Base-by-base conservation (phyloP, 1,140 invertebrate species). In the Diabrotica virgifera region DNA sequence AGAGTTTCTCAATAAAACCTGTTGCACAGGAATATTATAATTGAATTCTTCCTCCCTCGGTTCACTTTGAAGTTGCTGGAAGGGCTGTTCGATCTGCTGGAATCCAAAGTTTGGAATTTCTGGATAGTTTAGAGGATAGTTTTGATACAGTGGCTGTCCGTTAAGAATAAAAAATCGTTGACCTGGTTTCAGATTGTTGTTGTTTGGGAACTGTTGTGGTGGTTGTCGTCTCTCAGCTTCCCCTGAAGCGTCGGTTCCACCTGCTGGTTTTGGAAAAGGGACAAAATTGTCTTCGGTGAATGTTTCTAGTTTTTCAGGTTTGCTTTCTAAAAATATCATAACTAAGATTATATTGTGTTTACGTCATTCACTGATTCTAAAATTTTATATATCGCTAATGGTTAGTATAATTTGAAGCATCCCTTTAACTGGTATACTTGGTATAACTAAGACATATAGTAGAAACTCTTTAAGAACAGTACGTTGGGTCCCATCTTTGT, bases 121-220 rank as follows among this genome's bases (percentile, higher is more conserved):
- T 35, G 62, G 67, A 37, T 70, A 62, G 35, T 58, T 70, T 54
- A 62, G 63, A 6, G 74, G 76, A 52, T 66, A 73, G 65, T 74
- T 72, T 13, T 53, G 51, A 11, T 72, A 79, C 12, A 78, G 66
- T 5, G 71, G 70, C 61, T 78, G 69, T 6, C 75, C 75, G 59
- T 80, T 79, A 0, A 78, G 63, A 24, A 78, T 80, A 69, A 81
- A 84, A 53, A 82, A 82, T 54, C 80, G 71, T 54, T 83, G 80
- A 6, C 82, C 82, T 2, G 82, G 82, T 24, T 78, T 66, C 6
- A 83, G 60, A 13, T 77, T 79, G 77, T 10, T 76, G 74, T 10
- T 78, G 6, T 77, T 79, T n/a, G 64, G 71, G 14, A 52, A 56
- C 76, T 81, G 76, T n/a, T 64, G 71, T 24, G 40, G 56, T 76